Evolutionary conservation across 2,113 vertebrate species (phyloP), one percentile per base, ranked within the genome.

Genomic region (Neomonachus schauinslandi): DNA sequence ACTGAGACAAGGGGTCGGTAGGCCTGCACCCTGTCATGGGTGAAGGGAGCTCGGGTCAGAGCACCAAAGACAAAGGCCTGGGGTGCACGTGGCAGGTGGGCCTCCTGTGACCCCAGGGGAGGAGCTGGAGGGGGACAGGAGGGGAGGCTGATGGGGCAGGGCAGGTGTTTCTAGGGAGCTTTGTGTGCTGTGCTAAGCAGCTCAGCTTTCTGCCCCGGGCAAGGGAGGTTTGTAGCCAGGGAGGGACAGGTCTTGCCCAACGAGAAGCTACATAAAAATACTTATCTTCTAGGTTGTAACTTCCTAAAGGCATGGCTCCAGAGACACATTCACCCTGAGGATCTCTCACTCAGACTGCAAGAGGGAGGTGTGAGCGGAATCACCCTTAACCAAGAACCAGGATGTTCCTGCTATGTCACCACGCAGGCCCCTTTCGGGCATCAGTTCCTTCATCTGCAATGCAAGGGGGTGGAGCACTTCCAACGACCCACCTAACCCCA

Each of bases 81-180:
- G 31, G 24, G 24, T 80, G 59, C 24, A 19, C 12, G 36, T 46
- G 31, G n/a, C 24, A 51, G 10, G 26, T 42, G 61, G 28, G 46
- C 36, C 28, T n/a, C 21, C 2, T 10, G 19, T 13, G 7, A 18
- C 24, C 28, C n/a, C n/a, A 15, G 77, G 19, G 2, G 59, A 13
- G 28, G 28, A 18, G 15, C 69, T 72, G 69, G 19, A 15, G 7
- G 10, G 31, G 28, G 7, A 18, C 10, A 1, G 77, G 11, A 69
- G 28, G 39, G 18, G 67, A 74, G 12, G 9, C 13, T 24, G 83
- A 12, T 4, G 10, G 13, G 51, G 28, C 49, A 28, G 28, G 24
- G 26, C 22, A 4, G 2, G 16, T 12, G 22, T 21, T 26, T 31
- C 21, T 1, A 0, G 18, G 46, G n/a, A 13, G 31, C 2, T 42